Percentiles rank a stretch among this genome's conserved stretches.
These are phyloP conservation scores for Tokudaia muenninki DNA, from an alignment of 2,797 vertebrate species.

Conservation along the genomic window DNA sequence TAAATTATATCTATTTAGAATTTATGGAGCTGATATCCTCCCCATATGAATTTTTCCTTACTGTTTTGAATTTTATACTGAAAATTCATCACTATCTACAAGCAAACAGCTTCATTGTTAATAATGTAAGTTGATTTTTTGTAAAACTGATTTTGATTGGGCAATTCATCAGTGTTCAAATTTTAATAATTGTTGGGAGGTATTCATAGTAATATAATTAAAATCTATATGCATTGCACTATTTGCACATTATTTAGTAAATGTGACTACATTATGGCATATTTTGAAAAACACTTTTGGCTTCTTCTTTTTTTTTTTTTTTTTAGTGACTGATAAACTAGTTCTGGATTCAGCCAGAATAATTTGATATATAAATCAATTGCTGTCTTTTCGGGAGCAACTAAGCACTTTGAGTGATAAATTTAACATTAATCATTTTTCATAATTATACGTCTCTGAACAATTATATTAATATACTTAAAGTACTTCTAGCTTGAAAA, in stretches of 20 bases:
- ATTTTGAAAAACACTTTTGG: conserved; percentile 58
- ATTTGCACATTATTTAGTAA: neutral
- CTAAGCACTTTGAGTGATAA: conserved; percentile 19
- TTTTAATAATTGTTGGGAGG: conserved; percentile 43
- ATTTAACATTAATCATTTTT: conserved; percentile 34
- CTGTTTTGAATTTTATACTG: conserved; percentile 75
- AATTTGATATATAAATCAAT: conserved; percentile 25
- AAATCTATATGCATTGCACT: conserved; percentile 17
- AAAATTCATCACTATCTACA: conserved; percentile 74
- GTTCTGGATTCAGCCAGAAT: conserved; percentile 46
- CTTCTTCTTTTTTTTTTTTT: conserved; percentile 56
- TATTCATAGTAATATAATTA: conserved; percentile 38
- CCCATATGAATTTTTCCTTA: conserved; percentile 73
- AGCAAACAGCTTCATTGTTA: conserved; percentile 70
- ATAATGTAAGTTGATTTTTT: conserved; percentile 74
- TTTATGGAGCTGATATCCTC: conserved; percentile 84
- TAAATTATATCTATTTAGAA: conserved; percentile 86
- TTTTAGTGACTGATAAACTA: neutral
- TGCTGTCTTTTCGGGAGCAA: neutral
- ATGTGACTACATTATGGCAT: conserved; percentile 31
- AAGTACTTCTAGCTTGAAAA: neutral
- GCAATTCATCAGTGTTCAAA: conserved; percentile 57
- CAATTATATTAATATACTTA: conserved; percentile 7
- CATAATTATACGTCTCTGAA: conserved; percentile 49
- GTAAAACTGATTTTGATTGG: conserved; percentile 71